Conservation (phyloP, 1,140 invertebrate genomes). For the Alviniconcha marisindica region DNA sequence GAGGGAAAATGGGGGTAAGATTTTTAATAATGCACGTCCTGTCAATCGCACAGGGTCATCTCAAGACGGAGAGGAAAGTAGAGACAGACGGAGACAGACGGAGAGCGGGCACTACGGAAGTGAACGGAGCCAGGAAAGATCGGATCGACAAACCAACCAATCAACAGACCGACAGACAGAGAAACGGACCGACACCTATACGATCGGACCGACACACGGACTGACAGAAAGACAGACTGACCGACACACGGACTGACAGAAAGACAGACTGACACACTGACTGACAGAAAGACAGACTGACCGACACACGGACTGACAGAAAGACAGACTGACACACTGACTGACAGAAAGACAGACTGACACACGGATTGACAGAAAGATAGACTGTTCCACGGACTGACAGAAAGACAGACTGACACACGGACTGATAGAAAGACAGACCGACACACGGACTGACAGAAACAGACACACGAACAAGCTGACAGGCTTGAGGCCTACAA, state of each 20-base stretch:
- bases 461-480: background rate
- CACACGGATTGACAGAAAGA: background rate
- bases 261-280: constrained; percentile 4
- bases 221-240: background rate
- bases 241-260: background rate
- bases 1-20: background rate
- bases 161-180: too few species aligned
- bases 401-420: too few species aligned
- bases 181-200: background rate
- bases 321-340: background rate
- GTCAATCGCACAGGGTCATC: too few species aligned
- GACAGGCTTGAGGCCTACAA: too few species aligned
- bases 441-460: background rate
- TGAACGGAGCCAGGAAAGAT: too few species aligned
- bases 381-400: too few species aligned
- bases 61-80: too few species aligned
- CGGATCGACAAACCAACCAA: too few species aligned
- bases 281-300: constrained; percentile 15
- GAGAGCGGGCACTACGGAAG: too few species aligned
- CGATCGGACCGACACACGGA: background rate
- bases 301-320: background rate
- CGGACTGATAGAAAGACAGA: constrained; percentile 3
- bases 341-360: constrained; percentile 1
- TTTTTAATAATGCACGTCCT: too few species aligned
- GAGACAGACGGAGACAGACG: too few species aligned